These are phyloP conservation scores for Amazona guildingii DNA, from an alignment of 2,113 vertebrate species.

Conservation along the genomic window DNA sequence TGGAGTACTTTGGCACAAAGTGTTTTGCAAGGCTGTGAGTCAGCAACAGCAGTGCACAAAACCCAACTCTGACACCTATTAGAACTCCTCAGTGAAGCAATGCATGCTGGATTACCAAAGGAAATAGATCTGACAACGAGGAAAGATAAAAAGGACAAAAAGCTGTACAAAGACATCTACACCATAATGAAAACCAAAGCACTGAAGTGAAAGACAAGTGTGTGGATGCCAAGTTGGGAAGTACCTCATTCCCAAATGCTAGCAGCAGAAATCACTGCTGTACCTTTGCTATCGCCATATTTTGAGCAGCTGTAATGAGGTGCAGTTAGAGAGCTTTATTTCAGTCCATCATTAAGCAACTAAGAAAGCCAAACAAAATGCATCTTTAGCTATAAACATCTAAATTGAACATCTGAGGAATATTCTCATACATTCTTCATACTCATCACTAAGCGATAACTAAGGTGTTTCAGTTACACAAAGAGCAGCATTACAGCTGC, in stretches of 20 bases:
- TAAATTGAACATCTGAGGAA: not conserved
- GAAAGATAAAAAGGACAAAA: not conserved
- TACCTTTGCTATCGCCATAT: not conserved
- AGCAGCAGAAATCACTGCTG: not conserved
- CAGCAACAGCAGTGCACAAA: not conserved
- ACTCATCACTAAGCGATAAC: rapidly evolving
- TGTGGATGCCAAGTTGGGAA: not conserved
- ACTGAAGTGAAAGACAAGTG: not conserved
- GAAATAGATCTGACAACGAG: not conserved
- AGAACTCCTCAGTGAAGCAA: not conserved
- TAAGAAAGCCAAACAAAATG: not conserved
- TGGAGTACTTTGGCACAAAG: not conserved
- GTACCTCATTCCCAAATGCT: not conserved
- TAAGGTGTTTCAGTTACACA: not conserved
- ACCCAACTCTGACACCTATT: not conserved
- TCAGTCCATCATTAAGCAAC: not conserved
- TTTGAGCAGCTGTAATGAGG: not conserved
- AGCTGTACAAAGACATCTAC: not conserved
- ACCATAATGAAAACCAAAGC: not conserved
- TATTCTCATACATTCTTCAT: not conserved
- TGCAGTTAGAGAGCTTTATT: not conserved
- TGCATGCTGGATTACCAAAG: not conserved
- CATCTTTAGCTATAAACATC: not conserved
- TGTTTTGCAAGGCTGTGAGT: not conserved
- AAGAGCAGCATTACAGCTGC: not conserved